Evolutionary conservation across 1,140 invertebrate genomes (phyloP).

Genomic region (Elymnias hypermnestra): DNA sequence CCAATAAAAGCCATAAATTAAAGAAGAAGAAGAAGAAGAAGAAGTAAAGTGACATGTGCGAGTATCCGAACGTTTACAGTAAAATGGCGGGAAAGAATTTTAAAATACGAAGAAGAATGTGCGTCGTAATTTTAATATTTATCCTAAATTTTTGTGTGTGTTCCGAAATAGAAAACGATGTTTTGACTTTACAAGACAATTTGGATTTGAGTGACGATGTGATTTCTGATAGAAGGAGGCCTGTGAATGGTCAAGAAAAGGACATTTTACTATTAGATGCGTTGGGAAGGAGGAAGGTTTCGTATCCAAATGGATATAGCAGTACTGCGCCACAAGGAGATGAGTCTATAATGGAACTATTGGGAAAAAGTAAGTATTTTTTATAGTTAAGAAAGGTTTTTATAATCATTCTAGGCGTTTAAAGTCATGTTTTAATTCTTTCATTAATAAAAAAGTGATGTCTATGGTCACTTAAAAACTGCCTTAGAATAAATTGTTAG

Average conservation of each 20-base stretch:
- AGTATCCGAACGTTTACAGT: slow-evolving; percentile 4
- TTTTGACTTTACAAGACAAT: slow-evolving; percentile 59
- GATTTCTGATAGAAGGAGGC: slow-evolving; percentile 64
- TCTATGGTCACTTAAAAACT: too few relatives aligned
- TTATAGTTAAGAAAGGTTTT: slow-evolving; percentile 3
- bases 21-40: too few relatives aligned
- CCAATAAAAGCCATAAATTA: too few relatives aligned
- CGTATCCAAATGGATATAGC: slow-evolving; percentile 52
- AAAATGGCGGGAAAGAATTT: slow-evolving; percentile 48
- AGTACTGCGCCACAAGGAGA: slow-evolving; percentile 72
- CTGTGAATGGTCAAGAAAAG: slow-evolving; percentile 82
- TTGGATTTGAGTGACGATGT: slow-evolving; percentile 46
- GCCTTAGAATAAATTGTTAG: too few relatives aligned
- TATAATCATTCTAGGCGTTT: too few relatives aligned
- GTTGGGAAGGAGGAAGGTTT: slow-evolving; percentile 80
- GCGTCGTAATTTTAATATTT: slow-evolving; percentile 37
- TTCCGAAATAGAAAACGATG: slow-evolving; percentile 57
- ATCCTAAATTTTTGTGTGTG: slow-evolving; percentile 27
- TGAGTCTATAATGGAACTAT: slow-evolving; percentile 86
- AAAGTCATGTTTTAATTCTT: too few relatives aligned
- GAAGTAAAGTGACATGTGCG: slow-evolving; percentile 27
- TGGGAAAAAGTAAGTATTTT: slow-evolving; percentile 85
- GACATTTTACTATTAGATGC: slow-evolving; percentile 84
- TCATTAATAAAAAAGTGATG: too few relatives aligned
- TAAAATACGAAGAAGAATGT: slow-evolving; percentile 62